These are phyloP conservation scores for Actinostola sp. DNA, from an alignment of 92 coral and sea anemone species.

Conservation along the genomic window DNA sequence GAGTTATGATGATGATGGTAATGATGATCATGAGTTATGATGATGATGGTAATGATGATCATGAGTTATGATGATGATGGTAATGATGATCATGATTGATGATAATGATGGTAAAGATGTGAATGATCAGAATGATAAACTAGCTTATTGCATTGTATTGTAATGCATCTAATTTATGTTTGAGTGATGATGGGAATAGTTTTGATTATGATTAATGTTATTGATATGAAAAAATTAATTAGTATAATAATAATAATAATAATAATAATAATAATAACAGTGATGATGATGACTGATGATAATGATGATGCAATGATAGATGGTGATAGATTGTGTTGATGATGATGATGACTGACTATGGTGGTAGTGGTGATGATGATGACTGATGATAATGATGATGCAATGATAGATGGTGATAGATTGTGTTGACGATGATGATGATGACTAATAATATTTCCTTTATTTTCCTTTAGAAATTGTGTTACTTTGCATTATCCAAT, in stretches of 20 bases:
- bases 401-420: neutral
- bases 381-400: neutral
- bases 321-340: neutral
- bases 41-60: neutral
- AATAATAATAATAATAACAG: neutral
- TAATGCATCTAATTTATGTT: neutral
- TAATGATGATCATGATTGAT: neutral
- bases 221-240: too few species aligned
- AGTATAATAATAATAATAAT: too few species aligned
- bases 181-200: neutral
- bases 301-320: too few species aligned
- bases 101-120: too few species aligned
- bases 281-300: neutral
- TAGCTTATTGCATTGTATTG: neutral
- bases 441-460: neutral
- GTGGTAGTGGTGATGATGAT: neutral
- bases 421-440: neutral
- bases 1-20: neutral
- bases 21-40: neutral
- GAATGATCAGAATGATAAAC: too few species aligned
- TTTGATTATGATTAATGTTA: neutral
- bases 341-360: neutral
- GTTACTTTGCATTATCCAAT: constrained; percentile 66
- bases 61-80: neutral
- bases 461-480: constrained; percentile 62